Evolutionary conservation across 2,797 vertebrate genomes (phyloP), one percentile per base, ranked within the genome.

Genomic region (Gephyroberyx darwinii): DNA sequence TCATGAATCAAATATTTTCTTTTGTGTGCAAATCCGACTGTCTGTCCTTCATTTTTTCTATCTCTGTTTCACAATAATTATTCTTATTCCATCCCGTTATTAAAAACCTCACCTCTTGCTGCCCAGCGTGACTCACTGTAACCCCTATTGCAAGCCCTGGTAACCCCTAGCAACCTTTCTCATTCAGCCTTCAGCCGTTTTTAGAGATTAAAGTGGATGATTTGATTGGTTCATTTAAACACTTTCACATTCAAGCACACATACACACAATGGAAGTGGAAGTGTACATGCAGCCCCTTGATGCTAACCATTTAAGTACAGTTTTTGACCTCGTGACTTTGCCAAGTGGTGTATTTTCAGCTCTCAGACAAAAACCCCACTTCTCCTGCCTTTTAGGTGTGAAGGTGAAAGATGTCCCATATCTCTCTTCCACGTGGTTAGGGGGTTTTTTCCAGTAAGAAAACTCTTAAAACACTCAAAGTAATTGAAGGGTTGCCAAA

Each of bases 41-140:
- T 66, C 19, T 13, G 39, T 76, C 74, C 51, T 59, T 67, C 65
- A 26, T 51, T 45, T 45, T 57, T 66, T 79, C 50, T 69, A 58
- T 82, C 78, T 75, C 78, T 75, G 19, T 45, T 58, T 60, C 47
- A 80, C 71, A 80, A 13, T 53, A 2, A 81, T 82, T 63, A 5
- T 55, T 67, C 30, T 20, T 19, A 22, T n/a, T 55, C 60, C 39
- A 30, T n/a, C 52, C 57, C 39, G 16, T 77, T 75, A 71, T 73
- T 63, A 72, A 56, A 26, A 45, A 61, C 26, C 56, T 65, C 50
- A n/a, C 17, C 43, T 17, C 13, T 64, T 65, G 30, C 17, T 71
- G 45, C n/a, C 4, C 57, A 47, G 17, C 5, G 20, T 39, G 30
- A 19, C 45, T 54, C 20, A 0, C 6, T 43, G 68, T 76, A 45